Evolutionary conservation across 2,113 vertebrate genomes (phyloP).

Genomic region (Eurypyga helias): DNA sequence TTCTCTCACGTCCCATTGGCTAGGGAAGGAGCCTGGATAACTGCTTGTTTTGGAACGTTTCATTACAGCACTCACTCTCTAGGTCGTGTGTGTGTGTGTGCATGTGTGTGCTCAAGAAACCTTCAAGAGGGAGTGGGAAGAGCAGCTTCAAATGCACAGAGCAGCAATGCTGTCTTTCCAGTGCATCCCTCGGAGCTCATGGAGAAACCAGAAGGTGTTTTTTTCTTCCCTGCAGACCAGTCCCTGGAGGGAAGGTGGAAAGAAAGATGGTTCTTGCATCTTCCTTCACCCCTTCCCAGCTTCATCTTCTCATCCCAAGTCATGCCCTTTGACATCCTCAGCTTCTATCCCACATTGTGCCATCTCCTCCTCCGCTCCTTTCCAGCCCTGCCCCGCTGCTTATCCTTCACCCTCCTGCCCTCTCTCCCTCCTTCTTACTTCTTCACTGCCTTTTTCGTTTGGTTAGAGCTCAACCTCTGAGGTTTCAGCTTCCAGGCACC

Average conservation of each 20-base stretch:
- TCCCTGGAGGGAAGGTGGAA: background rate
- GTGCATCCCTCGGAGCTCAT: background rate
- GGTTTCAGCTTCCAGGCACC: background rate
- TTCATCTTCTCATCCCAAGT: background rate
- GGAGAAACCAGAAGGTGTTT: background rate
- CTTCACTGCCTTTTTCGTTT: background rate
- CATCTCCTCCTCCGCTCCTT: background rate
- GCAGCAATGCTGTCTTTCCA: accelerated
- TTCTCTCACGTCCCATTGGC: accelerated
- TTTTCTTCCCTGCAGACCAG: background rate
- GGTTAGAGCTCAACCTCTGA: background rate
- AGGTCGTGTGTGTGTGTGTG: background rate
- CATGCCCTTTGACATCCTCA: background rate
- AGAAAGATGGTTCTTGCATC: background rate
- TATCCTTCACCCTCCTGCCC: background rate
- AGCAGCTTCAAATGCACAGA: background rate
- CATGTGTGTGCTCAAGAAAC: background rate
- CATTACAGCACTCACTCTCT: background rate
- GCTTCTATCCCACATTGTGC: background rate
- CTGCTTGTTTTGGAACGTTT: background rate
- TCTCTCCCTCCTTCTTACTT: background rate
- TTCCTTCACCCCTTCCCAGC: background rate
- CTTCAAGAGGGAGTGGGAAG: background rate
- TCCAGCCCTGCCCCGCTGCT: background rate
- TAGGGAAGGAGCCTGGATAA: background rate